Base-by-base conservation (phyloP, 2,797 vertebrate species). In the Thripadectes ignobilis region DNA sequence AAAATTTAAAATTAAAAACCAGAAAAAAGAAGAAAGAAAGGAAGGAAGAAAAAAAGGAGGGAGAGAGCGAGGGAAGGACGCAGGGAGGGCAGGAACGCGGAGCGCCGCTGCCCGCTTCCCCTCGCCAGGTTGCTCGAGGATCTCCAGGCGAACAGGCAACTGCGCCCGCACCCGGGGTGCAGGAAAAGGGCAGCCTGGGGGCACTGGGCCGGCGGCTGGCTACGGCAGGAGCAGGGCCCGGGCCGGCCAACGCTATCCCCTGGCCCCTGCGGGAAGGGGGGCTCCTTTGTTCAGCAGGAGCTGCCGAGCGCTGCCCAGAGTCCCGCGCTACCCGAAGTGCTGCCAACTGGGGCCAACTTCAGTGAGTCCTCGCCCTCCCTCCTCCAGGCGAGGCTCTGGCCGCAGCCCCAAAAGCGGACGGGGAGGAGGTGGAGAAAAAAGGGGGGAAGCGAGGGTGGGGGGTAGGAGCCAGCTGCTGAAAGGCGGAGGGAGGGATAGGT, bases 301-400 rank as follows among this genome's bases (percentile, higher is more conserved):
- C 52, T 61, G 67, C 67, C 75, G 57, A 91, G 92, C 17, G 57
- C 67, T 71, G 54, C 62, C 91, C 36, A 13, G 39, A 83, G 84
- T 95, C 85, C 77, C 67, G 71, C 29, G 80, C 72, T 85, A 62
- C 94, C 63, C 92, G 4, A 95, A 95, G 95, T 89, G 95, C 69
- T 86, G 89, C 92, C 93, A 96, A 88, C 72, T 90, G 90, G 58
- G 78, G 88, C 93, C 92, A 95, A 97, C 91, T 96, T 92, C 74
- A 55, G 66, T 61, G 94, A 94, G 89, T 66, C 61, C 58, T 91
- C 55, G 38, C 80, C 72, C 89, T 51, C 68, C 80, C 93, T 85
- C 75, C 76, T 79, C 66, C 89, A 79, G 77, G 55, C 76, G 89
- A 96, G 76, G 52, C 49, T 94, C 90, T 95, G 96, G 88, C 85